Conservation (phyloP, 2,113 vertebrate species). For the Melanostigma gelatinosum region DNA sequence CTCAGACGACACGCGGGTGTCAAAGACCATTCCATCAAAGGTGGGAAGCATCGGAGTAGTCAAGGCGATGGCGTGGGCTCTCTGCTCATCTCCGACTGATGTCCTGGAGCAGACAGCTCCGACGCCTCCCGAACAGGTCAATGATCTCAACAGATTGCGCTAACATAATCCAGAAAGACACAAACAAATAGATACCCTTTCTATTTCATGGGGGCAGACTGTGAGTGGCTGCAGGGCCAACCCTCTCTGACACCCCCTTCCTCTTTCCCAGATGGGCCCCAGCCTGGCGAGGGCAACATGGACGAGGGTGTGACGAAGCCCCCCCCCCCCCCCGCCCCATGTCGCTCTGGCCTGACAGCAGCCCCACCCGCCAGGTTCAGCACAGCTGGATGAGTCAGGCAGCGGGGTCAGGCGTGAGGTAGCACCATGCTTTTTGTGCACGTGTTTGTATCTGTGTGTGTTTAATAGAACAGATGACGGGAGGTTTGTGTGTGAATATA, state of each 20-base stretch:
- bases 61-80: conserved; percentile 51
- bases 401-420: conserved; percentile 42
- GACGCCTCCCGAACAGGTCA: conserved; percentile 36
- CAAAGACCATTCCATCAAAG: conserved; percentile 64
- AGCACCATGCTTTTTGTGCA: conserved; percentile 21
- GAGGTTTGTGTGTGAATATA: conserved; percentile 3
- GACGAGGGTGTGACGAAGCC: conserved; percentile 44
- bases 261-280: conserved; percentile 58
- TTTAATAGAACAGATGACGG: conserved; percentile 29
- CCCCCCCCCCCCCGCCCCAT: conserved; percentile 43
- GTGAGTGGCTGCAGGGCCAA: conserved; percentile 57
- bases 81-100: conserved; percentile 40
- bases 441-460: conserved; percentile 19
- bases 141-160: conserved; percentile 59
- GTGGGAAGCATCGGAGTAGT: conserved; percentile 51
- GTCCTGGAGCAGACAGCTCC: conserved; percentile 28
- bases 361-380: conserved; percentile 27
- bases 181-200: conserved; percentile 52
- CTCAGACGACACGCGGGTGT: conserved; percentile 61
- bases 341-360: conserved; percentile 42
- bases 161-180: conserved; percentile 50
- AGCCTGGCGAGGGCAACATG: conserved; percentile 37
- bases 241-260: conserved; percentile 43
- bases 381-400: conserved; percentile 69
- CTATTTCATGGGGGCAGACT: conserved; percentile 46